These are phyloP conservation scores for Nemotelus nigrinus DNA, from an alignment of 2,888 invertebrate genomes.

Conservation along the genomic window DNA sequence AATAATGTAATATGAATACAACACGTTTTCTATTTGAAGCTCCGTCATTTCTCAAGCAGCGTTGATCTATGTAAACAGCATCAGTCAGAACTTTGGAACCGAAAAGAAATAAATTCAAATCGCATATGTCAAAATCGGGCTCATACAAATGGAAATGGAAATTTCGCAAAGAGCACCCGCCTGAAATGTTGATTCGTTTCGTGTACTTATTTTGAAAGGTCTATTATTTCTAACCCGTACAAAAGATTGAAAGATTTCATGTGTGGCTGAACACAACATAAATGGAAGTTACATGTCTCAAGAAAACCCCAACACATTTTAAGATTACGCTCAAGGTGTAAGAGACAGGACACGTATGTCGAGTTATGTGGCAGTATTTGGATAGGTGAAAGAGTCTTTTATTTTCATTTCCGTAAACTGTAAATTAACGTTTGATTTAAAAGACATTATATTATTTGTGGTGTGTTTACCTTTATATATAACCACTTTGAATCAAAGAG, in stretches of 20 bases:
- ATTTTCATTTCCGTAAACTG: no score
- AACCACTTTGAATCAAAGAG: no score
- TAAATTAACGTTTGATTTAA: no score
- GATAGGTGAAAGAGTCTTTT: no score
- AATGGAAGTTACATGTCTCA: conserved; percentile 37
- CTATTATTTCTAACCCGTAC: conserved; percentile 41
- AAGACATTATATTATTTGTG: no score
- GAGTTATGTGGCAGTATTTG: no score
- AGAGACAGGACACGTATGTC: no score
- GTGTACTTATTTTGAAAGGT: conserved; percentile 5
- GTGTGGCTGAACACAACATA: conserved; percentile 26
- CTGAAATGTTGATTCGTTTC: conserved; percentile 39
- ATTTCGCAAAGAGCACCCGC: conserved; percentile 11
- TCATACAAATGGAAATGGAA: conserved; percentile 26
- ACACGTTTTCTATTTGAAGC: no score
- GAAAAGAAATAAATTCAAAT: background rate
- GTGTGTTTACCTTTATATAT: no score
- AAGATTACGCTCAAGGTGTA: conserved; percentile 4
- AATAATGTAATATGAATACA: no score
- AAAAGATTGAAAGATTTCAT: conserved; percentile 41
- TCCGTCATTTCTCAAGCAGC: no score
- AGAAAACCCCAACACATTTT: conserved; percentile 24
- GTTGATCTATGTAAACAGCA: no score
- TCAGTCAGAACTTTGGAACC: background rate
- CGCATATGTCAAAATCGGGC: background rate